These are phyloP conservation scores for Caenorhabditis remanei DNA, from an alignment of 1,140 invertebrate genomes.

Conservation along the genomic window DNA sequence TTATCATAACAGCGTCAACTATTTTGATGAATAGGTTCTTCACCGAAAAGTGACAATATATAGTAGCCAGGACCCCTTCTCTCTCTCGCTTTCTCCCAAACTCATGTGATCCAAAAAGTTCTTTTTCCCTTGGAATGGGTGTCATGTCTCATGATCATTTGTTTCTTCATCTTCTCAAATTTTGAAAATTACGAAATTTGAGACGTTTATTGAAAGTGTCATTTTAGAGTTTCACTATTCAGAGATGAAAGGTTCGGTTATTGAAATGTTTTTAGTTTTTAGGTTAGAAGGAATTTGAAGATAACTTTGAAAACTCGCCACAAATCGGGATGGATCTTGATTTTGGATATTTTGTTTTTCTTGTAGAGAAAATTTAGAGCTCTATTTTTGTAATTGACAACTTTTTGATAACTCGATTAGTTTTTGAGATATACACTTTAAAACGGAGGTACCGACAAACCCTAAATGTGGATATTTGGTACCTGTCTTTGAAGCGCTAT, in stretches of 20 bases:
- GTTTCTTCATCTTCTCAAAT: constrained; percentile 10
- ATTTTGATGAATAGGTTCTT: constrained; percentile 18
- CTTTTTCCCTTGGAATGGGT: not conserved
- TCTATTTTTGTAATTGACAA: too few species aligned
- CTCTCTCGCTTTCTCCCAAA: not conserved
- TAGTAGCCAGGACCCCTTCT: too few species aligned
- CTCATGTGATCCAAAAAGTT: not conserved
- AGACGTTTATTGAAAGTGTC: not conserved
- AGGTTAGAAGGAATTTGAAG: too few species aligned
- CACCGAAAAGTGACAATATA: constrained; percentile 12
- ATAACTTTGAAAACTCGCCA: too few species aligned
- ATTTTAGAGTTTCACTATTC: not conserved
- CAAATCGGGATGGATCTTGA: too few species aligned
- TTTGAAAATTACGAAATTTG: constrained; percentile 24
- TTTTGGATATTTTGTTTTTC: too few species aligned
- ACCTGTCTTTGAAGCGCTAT: too few species aligned
- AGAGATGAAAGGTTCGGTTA: not conserved
- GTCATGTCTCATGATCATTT: constrained; percentile 44
- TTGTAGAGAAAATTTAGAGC: too few species aligned
- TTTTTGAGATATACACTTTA: too few species aligned
- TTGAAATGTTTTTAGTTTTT: not conserved
- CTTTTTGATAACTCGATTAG: too few species aligned
- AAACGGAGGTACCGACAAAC: too few species aligned
- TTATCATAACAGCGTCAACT: constrained; percentile 1
- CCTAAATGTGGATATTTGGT: too few species aligned